Conservation (phyloP, 2,888 invertebrate genomes). For the Gnatocerus cornutus region DNA sequence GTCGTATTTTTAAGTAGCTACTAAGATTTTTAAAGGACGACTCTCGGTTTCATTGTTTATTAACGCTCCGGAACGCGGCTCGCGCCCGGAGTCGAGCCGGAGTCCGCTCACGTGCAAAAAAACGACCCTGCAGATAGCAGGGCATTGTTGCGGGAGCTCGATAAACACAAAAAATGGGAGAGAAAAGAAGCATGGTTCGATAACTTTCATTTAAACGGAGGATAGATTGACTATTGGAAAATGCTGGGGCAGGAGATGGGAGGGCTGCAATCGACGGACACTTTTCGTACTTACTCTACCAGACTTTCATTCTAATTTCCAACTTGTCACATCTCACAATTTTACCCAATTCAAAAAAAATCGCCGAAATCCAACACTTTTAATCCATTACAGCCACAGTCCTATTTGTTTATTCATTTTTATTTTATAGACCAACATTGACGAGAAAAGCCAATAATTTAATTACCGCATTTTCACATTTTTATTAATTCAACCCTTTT, state of each 20-base stretch:
- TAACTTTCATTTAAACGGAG: constrained; percentile 46
- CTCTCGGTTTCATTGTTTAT: constrained; percentile 61
- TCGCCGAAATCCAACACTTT: neutral
- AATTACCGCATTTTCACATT: constrained; percentile 27
- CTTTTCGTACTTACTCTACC: constrained; percentile 1
- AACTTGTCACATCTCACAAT: neutral
- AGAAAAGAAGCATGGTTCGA: constrained; percentile 50
- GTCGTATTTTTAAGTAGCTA: constrained; percentile 70
- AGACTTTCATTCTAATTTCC: no score
- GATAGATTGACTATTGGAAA: constrained; percentile 35
- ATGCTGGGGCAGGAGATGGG: constrained; percentile 25
- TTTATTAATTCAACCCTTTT: constrained; percentile 25
- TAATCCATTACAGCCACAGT: constrained; percentile 16
- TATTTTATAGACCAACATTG: constrained; percentile 25
- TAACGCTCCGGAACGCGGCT: constrained; percentile 30
- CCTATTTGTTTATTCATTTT: constrained; percentile 15
- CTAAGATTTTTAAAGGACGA: constrained; percentile 70
- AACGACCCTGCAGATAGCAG: no score
- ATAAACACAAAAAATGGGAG: constrained; percentile 39
- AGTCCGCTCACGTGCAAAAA: no score
- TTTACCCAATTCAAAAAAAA: no score
- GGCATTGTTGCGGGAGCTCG: constrained; percentile 27
- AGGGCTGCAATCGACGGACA: constrained; percentile 29
- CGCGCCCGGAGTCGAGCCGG: constrained; percentile 26
- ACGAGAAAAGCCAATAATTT: constrained; percentile 28